Evolutionary conservation across 1,140 invertebrate species (phyloP).

Genomic region (Sipha flava): DNA sequence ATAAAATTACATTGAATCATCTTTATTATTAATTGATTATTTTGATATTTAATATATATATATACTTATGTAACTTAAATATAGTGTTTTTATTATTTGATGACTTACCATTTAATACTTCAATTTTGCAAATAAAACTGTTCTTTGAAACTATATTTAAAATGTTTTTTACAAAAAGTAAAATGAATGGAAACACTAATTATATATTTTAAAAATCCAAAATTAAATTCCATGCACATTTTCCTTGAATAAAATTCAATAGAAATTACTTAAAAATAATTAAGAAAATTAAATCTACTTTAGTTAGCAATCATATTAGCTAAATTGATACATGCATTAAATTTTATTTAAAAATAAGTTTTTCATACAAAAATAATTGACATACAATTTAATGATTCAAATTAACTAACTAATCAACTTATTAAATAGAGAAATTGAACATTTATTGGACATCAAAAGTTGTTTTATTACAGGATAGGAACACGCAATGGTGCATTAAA

Average conservation of each 20-base stretch:
- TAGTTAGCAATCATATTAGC: not conserved
- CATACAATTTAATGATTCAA: not conserved
- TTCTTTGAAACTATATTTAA: not conserved
- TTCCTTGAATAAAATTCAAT: not conserved
- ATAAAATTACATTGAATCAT: too few relatives aligned
- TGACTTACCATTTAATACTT: not conserved
- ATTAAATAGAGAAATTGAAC: not conserved
- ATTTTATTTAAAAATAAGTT: not conserved
- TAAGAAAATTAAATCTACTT: not conserved
- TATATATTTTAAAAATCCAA: not conserved
- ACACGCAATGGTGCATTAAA: not conserved
- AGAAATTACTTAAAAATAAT: not conserved
- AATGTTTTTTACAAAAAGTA: not conserved
- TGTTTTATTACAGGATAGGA: not conserved
- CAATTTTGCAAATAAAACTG: not conserved
- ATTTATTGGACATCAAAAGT: not conserved
- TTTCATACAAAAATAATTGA: not conserved
- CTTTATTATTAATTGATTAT: too few relatives aligned
- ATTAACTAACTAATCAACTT: not conserved
- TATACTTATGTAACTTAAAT: too few relatives aligned
- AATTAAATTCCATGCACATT: not conserved
- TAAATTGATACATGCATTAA: not conserved
- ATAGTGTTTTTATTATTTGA: not conserved
- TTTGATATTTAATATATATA: too few relatives aligned
- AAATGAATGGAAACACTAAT: not conserved